A percentile compares a stretch with the other conserved stretches of the same genome.
These are phyloP conservation scores for Heliconius nattereri DNA, from an alignment of 1,140 invertebrate species.

Conservation along the genomic window DNA sequence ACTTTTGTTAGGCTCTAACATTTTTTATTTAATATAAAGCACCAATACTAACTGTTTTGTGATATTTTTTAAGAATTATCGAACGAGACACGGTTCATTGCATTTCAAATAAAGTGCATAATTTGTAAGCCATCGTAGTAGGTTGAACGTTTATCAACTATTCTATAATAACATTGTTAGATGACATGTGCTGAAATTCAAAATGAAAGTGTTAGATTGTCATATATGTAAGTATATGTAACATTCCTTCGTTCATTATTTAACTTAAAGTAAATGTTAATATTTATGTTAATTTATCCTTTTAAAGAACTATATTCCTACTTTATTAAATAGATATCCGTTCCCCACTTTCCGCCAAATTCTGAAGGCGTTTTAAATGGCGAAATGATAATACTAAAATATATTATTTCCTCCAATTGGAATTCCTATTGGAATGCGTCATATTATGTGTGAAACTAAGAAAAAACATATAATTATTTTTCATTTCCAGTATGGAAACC, in stretches of 20 bases:
- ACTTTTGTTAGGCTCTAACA: neutral
- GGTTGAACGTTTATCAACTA: neutral
- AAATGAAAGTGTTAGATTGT: constrained; percentile 18
- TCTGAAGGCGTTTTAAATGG: too few relatives aligned
- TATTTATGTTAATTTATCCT: too few relatives aligned
- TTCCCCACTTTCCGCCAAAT: neutral
- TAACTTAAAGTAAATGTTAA: neutral
- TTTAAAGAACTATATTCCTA: too few relatives aligned
- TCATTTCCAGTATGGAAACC: constrained; percentile 37
- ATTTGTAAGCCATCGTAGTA: neutral
- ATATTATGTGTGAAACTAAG: too few relatives aligned
- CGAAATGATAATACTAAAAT: neutral
- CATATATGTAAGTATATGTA: constrained; percentile 11
- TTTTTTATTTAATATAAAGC: neutral
- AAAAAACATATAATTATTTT: neutral
- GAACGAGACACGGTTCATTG: neutral
- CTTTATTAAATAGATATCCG: neutral
- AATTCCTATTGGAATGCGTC: too few relatives aligned
- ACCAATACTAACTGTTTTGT: constrained; percentile 26
- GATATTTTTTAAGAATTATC: neutral
- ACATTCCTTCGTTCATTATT: too few relatives aligned
- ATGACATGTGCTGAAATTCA: neutral
- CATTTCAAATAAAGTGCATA: constrained; percentile 17
- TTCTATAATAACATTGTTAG: neutral
- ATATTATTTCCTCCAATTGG: neutral